Percentiles rank a stretch among this genome's conserved stretches.
Conservation (phyloP, 1,140 invertebrate species). For the Oncopodura yosiiana region DNA sequence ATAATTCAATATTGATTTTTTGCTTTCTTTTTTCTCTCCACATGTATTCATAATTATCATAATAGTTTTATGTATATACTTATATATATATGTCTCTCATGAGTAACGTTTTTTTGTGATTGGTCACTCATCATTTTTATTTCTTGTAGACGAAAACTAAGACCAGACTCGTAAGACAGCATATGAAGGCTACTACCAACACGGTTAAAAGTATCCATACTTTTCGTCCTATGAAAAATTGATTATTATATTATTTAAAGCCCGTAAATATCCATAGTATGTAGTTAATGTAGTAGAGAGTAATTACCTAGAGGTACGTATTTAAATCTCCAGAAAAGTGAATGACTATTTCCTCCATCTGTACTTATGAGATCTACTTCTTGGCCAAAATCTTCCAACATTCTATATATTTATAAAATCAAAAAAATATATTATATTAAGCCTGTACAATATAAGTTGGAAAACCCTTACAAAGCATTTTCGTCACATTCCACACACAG, state of each 20-base stretch:
- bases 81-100: too few relatives aligned
- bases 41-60: too few relatives aligned
- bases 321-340: conserved; percentile 32
- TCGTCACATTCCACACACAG: conserved; percentile 36
- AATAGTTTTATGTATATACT: too few relatives aligned
- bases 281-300: background rate
- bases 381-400: conserved; percentile 36
- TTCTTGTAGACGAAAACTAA: conserved; percentile 31
- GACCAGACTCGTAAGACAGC: conserved; percentile 32
- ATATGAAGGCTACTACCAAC: conserved; percentile 29
- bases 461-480: conserved; percentile 33
- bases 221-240: conserved; percentile 26
- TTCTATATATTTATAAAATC: conserved; percentile 17
- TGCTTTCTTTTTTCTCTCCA: too few relatives aligned
- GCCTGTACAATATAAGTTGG: background rate
- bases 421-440: background rate
- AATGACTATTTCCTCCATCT: conserved; percentile 23
- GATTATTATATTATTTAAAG: background rate
- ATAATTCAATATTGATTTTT: too few relatives aligned
- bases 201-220: conserved; percentile 29
- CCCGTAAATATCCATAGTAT: background rate
- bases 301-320: conserved; percentile 34
- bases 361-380: conserved; percentile 33
- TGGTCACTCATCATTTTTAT: background rate
- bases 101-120: background rate